Evolutionary conservation across 2,888 invertebrate species (phyloP), one percentile per base, ranked within the genome.

Genomic region (Atherix ibis): DNA sequence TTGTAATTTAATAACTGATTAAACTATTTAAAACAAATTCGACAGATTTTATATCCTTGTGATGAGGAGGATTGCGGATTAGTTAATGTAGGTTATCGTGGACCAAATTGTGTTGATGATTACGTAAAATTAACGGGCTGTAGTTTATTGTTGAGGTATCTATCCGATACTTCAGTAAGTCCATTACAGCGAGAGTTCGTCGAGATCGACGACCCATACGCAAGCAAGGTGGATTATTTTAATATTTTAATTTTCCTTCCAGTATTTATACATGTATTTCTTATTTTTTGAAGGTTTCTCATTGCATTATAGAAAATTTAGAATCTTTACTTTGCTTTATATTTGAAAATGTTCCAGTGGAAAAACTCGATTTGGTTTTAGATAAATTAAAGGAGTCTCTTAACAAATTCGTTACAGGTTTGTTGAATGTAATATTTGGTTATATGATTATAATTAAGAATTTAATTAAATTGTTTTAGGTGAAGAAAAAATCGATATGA

Each of bases 111-210:
- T 14, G 68, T 70, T 1, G 53, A 54, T 1, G 67, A 76, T 34
- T 53, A 73, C 39, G 68, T 67, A 44, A 67, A 68, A 34, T 53
- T 80, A 40, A 68, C 70, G 3, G 78, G 73, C 5, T 71, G 76
- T 42, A 69, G 70, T 19, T 62, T 85, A 10, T 55, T 88, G 25
- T 60, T 85, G 44, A 78, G 83, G 39, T 91, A 89, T 58, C 61
- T 92, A 36, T 81, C 83, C 9, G 82, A 87, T 48, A 83, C 83
- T n/a, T 74, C 89, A 6, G 78, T 84, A 12, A 79, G 87, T 41
- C 88, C 88, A 9, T 63, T 92, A 34, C 82, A 85, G 50, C 71
- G 75, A 46, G 73, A 76, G 49, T 81, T 89, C 57, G 81, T 88
- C 2, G 87, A 88, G 62, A 68, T 73, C 33, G 74, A 76, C 31